Evolutionary conservation across 2,113 vertebrate genomes (phyloP).

Genomic region (Ailuropoda melanoleuca): DNA sequence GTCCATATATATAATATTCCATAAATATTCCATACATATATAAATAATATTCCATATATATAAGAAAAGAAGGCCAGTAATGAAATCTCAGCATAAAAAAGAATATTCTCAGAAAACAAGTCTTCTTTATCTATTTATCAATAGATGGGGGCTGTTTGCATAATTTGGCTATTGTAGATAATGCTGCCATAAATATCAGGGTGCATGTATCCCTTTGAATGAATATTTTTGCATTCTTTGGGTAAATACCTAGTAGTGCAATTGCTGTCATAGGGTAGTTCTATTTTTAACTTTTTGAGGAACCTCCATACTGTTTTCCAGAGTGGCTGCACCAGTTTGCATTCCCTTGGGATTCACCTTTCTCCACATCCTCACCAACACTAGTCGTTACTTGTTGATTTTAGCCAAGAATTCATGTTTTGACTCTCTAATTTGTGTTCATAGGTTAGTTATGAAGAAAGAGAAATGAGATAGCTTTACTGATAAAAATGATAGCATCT

Average conservation of each 20-base stretch:
- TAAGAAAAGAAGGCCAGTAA: too few species aligned
- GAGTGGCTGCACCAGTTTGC: background rate
- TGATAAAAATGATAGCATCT: background rate
- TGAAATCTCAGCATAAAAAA: too few species aligned
- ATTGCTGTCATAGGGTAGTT: background rate
- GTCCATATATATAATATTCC: too few species aligned
- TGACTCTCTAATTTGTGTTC: background rate
- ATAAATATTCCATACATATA: too few species aligned
- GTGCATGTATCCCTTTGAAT: background rate
- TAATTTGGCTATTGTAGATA: background rate
- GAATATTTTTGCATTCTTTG: background rate
- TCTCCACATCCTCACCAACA: too few species aligned
- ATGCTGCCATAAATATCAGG: background rate
- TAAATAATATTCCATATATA: too few species aligned
- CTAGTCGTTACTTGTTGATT: background rate
- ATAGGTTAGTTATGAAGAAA: background rate
- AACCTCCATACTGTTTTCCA: background rate
- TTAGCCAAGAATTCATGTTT: background rate
- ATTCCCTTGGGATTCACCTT: background rate
- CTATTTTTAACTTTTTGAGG: background rate
- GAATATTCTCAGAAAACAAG: too few species aligned
- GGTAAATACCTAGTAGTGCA: background rate
- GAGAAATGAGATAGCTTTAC: background rate
- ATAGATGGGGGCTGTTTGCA: background rate
- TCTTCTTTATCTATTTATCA: background rate